phyloP scores from a whole-genome alignment of 92 coral and sea anemone genomes.

The Ricordea florida region DNA sequence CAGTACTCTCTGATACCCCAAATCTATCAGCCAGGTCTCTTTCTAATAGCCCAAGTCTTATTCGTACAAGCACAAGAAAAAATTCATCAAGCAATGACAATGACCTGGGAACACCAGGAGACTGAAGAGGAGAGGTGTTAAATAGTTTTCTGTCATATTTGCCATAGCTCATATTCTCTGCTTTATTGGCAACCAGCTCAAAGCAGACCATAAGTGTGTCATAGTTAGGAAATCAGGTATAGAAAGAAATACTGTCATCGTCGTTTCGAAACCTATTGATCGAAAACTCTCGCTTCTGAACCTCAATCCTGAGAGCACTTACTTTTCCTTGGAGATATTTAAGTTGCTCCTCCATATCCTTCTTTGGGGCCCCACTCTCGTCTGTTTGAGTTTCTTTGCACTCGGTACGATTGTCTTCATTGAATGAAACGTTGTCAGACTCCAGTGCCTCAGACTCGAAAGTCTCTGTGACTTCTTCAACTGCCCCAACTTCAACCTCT shows the following conservation, averaged over 20 bases:
- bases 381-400: slow-evolving; percentile 42
- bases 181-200: slow-evolving; percentile 60
- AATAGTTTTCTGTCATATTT: slow-evolving; percentile 20
- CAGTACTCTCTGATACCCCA: slow-evolving; percentile 48
- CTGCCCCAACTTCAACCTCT: slow-evolving; percentile 33
- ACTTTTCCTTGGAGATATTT: slow-evolving; percentile 43
- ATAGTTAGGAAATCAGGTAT: slow-evolving; percentile 57
- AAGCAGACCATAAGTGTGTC: slow-evolving; percentile 62
- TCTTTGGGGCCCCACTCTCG: slow-evolving; percentile 24
- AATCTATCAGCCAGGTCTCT: slow-evolving; percentile 65
- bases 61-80: slow-evolving; percentile 39
- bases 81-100: slow-evolving; percentile 62
- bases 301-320: slow-evolving; percentile 44
- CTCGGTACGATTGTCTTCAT: slow-evolving; percentile 24
- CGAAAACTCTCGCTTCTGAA: slow-evolving; percentile 46
- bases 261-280: slow-evolving; percentile 50
- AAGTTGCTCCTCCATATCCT: slow-evolving; percentile 39
- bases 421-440: slow-evolving; percentile 29
- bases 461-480: slow-evolving; percentile 34
- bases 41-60: slow-evolving; percentile 55
- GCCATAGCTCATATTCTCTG: slow-evolving; percentile 54
- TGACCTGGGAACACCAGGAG: slow-evolving; percentile 48
- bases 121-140: slow-evolving; percentile 35
- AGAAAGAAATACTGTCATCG: slow-evolving; percentile 60
- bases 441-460: slow-evolving; percentile 27